phyloP scores from a whole-genome alignment of 2,113 vertebrate genomes.

The Fulmarus glacialis region DNA sequence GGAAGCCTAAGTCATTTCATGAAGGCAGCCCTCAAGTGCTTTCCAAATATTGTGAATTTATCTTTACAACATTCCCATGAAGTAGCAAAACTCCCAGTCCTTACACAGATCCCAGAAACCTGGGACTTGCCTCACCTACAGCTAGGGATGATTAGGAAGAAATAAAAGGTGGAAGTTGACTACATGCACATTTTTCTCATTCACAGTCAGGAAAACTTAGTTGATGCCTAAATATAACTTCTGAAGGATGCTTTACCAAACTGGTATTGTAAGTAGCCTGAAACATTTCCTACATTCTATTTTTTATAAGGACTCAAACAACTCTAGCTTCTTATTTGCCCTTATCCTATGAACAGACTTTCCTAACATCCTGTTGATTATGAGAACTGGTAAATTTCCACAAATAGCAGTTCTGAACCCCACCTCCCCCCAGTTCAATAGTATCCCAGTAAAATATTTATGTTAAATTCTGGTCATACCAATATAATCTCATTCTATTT shows the following conservation, averaged over 20 bases:
- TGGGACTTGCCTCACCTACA: neutral
- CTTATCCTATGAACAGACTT: neutral
- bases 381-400: neutral
- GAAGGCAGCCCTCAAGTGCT: neutral
- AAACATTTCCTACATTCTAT: neutral
- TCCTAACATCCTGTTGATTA: neutral
- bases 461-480: neutral
- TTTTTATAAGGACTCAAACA: neutral
- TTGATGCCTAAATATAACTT: neutral
- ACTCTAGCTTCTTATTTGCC: neutral
- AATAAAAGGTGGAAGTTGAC: neutral
- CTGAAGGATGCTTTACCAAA: neutral
- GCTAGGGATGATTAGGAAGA: neutral
- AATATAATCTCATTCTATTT: neutral
- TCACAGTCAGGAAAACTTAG: neutral
- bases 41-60: neutral
- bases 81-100: neutral
- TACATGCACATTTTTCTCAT: neutral
- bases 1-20: neutral
- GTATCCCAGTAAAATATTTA: neutral
- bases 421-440: rapidly evolving
- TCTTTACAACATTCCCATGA: neutral
- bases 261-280: neutral
- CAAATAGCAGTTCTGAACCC: too few species aligned
- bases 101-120: neutral